Conservation (phyloP, 2,888 invertebrate genomes). For the Marasmarcha lunaedactyla region DNA sequence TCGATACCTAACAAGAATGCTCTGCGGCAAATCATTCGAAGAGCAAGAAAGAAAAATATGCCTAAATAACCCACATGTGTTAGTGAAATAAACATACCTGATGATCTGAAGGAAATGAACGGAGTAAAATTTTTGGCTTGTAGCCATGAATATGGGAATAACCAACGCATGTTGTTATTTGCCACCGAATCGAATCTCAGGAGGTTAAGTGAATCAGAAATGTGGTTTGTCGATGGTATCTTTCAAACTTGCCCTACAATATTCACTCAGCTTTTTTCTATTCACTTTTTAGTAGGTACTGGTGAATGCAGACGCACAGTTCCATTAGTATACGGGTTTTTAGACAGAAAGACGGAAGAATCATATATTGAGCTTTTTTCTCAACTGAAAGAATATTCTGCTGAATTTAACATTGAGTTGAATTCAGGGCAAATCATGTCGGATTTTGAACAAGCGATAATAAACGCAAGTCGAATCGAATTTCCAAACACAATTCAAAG, state of each 20-base stretch:
- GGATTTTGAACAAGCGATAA: too few species aligned
- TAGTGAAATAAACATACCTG: conserved; percentile 3
- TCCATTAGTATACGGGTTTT: conserved; percentile 2
- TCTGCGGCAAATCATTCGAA: conserved; percentile 5
- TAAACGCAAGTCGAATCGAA: too few species aligned
- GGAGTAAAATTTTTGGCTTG: conserved; percentile 1
- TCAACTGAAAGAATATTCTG: too few species aligned
- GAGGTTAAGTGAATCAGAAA: conserved; percentile 7
- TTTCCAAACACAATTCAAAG: too few species aligned
- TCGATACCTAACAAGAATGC: conserved; percentile 5
- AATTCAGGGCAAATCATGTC: too few species aligned
- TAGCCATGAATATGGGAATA: conserved; percentile 2
- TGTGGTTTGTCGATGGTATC: conserved; percentile 11
- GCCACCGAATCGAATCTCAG: conserved; percentile 7
- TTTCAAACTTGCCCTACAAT: conserved; percentile 10
- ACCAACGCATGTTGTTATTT: conserved; percentile 5
- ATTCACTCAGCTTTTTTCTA: conserved; percentile 8
- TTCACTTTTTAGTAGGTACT: conserved; percentile 1
- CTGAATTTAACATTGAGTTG: too few species aligned
- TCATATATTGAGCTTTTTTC: too few species aligned
- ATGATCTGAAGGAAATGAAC: conserved; percentile 4
- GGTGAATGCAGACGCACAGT: neutral
- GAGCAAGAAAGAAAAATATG: conserved; percentile 1
- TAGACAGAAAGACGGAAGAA: too few species aligned
- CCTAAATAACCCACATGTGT: conserved; percentile 3